These are phyloP conservation scores for Mus musculus DNA, from an alignment of 2,113 vertebrate species.

Conservation along the genomic window GRCm39 chr3:85275001-85275500, in stretches of 20 bases:
- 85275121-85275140: constrained; percentile 23
- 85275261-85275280: neutral
- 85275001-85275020: neutral
- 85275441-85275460: neutral
- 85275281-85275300: neutral
- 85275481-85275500: neutral
- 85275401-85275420: neutral
- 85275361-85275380: neutral
- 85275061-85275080: constrained; percentile 35
- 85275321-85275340: neutral
- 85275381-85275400: neutral
- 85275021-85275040: neutral
- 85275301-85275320: neutral
- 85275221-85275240: neutral
- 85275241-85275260: neutral
- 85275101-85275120: constrained; percentile 31
- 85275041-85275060: constrained; percentile 36
- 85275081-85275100: constrained; percentile 14
- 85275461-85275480: neutral
- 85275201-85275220: neutral
- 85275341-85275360: neutral
- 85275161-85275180: neutral
- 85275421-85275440: neutral
- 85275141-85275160: neutral
- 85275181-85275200: neutral